Evolutionary conservation across 2,888 invertebrate genomes (phyloP).

Genomic region (Caenorhabditis drosophilae): DNA sequence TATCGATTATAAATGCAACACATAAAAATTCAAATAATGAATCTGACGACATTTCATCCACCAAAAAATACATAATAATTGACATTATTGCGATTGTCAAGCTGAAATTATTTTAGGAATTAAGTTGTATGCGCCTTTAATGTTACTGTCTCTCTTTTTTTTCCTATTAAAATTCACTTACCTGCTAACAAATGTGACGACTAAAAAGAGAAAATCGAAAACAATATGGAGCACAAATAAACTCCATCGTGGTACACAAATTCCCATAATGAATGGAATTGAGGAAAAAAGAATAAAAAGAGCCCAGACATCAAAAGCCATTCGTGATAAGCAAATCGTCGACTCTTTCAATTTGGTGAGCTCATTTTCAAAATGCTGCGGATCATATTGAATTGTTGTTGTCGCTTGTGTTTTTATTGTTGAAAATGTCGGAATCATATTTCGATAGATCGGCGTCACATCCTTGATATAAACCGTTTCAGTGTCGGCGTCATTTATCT

Average conservation of each 20-base stretch:
- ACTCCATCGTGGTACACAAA: conserved; percentile 36
- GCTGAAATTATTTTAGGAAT: too few species aligned
- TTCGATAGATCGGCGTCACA: conserved; percentile 24
- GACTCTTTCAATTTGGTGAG: conserved; percentile 39
- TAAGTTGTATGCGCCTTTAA: too few species aligned
- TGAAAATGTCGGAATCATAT: background rate
- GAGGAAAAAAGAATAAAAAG: conserved; percentile 37
- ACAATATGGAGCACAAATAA: conserved; percentile 45
- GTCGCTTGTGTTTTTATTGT: conserved; percentile 2
- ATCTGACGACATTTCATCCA: conserved; percentile 45
- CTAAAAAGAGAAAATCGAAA: conserved; percentile 41
- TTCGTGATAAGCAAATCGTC: conserved; percentile 36
- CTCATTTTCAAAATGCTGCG: conserved; percentile 38
- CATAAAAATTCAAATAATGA: conserved; percentile 35
- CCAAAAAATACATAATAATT: conserved; percentile 44
- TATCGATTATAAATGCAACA: conserved; percentile 38
- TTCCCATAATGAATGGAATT: conserved; percentile 37
- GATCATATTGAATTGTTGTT: conserved; percentile 28
- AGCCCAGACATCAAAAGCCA: conserved; percentile 48
- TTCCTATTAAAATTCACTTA: conserved; percentile 17
- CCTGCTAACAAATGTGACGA: conserved; percentile 42
- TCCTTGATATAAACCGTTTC: conserved; percentile 31
- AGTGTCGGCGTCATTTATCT: conserved; percentile 41
- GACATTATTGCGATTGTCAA: conserved; percentile 41
- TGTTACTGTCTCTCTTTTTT: too few species aligned